Conservation (phyloP, 1,140 invertebrate species). For the Drosophila funebris region DNA sequence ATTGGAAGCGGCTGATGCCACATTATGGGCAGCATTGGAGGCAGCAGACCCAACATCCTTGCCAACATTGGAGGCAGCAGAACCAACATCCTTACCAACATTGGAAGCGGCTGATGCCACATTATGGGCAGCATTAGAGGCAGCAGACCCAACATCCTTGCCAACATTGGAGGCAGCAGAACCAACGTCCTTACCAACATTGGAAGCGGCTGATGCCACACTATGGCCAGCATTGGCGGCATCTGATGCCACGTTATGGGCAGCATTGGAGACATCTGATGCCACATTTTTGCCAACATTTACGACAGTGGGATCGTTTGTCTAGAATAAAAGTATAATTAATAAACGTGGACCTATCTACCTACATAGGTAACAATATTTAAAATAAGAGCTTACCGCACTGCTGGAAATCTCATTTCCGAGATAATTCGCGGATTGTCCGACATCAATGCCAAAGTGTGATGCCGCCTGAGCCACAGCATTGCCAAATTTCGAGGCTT, state of each 20-base stretch:
- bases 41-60: neutral
- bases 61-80: neutral
- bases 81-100: neutral
- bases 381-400: neutral
- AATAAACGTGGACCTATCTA: no score
- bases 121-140: neutral
- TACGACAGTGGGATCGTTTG: neutral
- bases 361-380: no score
- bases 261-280: neutral
- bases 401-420: neutral
- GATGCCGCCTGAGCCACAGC: slow-evolving; percentile 10
- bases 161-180: neutral
- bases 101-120: neutral
- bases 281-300: slow-evolving; percentile 1
- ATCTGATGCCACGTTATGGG: neutral
- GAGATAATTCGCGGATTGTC: neutral
- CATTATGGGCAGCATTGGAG: neutral
- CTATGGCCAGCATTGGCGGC: neutral
- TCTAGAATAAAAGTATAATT: neutral
- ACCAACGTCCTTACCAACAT: neutral
- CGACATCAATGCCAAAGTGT: slow-evolving; percentile 3
- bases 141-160: neutral
- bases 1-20: neutral
- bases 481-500: slow-evolving; percentile 26
- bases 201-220: neutral